These are phyloP conservation scores for Lophius piscatorius DNA, from an alignment of 2,113 vertebrate species.

Conservation along the genomic window DNA sequence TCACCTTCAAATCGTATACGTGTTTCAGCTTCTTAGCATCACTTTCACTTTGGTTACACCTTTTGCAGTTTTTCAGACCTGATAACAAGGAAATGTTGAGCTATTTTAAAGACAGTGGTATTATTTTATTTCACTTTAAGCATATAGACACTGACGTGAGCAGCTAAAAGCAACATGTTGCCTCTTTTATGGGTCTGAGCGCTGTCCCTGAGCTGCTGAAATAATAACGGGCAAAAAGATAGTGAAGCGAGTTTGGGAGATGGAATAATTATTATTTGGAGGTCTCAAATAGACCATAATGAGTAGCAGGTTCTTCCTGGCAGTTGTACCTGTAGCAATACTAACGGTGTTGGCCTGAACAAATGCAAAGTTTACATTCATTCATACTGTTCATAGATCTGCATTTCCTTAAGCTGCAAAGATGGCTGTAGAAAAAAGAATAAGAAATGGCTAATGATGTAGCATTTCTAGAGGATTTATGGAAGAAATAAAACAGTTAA, in stretches of 20 bases:
- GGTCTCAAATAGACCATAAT: slow-evolving; percentile 14
- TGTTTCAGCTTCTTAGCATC: slow-evolving; percentile 37
- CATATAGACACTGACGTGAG: slow-evolving; percentile 12
- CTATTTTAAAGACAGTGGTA: no score
- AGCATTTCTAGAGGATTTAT: no score
- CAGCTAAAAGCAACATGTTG: slow-evolving; percentile 6
- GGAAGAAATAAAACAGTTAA: no score
- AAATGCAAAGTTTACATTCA: background rate
- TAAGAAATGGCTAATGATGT: background rate
- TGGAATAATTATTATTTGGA: slow-evolving; percentile 11
- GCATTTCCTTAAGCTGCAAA: background rate
- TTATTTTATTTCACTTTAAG: background rate
- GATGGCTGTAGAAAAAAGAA: background rate
- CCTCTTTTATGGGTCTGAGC: background rate
- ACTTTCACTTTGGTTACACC: slow-evolving; percentile 27
- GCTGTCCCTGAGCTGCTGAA: background rate
- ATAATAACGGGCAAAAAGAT: background rate
- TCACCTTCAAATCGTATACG: slow-evolving; percentile 14
- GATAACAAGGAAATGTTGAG: background rate
- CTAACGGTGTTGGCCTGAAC: background rate
- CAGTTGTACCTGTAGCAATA: slow-evolving; percentile 10
- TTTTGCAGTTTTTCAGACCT: slow-evolving; percentile 23
- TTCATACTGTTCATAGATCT: background rate
- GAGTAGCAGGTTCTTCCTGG: slow-evolving; percentile 13
- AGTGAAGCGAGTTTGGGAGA: slow-evolving; percentile 5